phyloP scores from a whole-genome alignment of 2,797 vertebrate species.

The Enteromius radiatus region DNA sequence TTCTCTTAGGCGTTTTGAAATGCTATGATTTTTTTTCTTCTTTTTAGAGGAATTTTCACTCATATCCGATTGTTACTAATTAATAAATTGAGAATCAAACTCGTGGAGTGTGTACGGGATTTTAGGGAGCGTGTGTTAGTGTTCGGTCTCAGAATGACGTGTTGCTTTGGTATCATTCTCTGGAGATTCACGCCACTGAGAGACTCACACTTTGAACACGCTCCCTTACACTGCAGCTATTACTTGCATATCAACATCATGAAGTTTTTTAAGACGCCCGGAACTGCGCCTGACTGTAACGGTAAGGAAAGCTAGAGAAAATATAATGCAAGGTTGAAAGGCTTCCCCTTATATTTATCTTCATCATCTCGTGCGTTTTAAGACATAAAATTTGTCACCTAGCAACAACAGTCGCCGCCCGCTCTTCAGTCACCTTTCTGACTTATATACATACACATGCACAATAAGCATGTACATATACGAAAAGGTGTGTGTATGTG shows the following conservation, averaged over 20 bases:
- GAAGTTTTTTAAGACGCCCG: neutral
- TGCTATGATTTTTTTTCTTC: too few species aligned
- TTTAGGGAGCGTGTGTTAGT: slow-evolving; percentile 50
- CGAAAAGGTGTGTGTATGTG: slow-evolving; percentile 21
- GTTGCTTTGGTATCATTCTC: slow-evolving; percentile 84
- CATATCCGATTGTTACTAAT: slow-evolving; percentile 8
- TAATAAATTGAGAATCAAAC: neutral
- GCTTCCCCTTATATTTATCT: slow-evolving; percentile 19
- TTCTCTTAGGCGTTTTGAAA: slow-evolving; percentile 2
- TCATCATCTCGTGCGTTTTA: slow-evolving; percentile 41
- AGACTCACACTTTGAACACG: slow-evolving; percentile 55
- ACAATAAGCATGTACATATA: slow-evolving; percentile 6
- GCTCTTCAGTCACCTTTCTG: slow-evolving; percentile 57
- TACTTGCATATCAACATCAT: slow-evolving; percentile 20
- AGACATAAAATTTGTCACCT: slow-evolving; percentile 68
- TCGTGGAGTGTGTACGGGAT: slow-evolving; percentile 47
- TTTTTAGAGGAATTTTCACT: neutral
- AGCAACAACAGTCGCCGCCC: slow-evolving; percentile 74
- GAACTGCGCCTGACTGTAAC: slow-evolving; percentile 6
- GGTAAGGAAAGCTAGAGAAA: slow-evolving; percentile 38
- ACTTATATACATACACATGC: slow-evolving; percentile 38
- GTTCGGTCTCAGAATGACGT: slow-evolving; percentile 65
- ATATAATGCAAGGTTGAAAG: slow-evolving; percentile 18
- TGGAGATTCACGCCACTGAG: slow-evolving; percentile 72
- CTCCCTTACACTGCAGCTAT: slow-evolving; percentile 47